phyloP scores from a whole-genome alignment of 2,888 invertebrate species.

The Macrosiphum euphorbiae region DNA sequence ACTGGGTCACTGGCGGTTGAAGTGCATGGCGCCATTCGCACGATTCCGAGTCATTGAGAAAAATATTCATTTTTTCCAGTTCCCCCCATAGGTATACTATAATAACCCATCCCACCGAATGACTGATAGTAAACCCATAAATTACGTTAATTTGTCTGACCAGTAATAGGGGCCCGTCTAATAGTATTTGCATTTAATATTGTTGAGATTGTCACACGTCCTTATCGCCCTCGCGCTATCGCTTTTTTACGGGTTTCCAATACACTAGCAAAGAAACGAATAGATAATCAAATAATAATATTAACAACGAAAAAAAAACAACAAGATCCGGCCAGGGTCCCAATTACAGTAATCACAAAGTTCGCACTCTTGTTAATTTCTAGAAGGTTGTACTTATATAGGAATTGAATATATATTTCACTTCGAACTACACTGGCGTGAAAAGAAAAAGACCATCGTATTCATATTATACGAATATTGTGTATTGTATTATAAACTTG shows the following conservation, averaged over 20 bases:
- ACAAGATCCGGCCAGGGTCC: slow-evolving; percentile 13
- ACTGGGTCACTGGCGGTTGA: not conserved
- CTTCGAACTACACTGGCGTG: not conserved
- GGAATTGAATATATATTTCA: not conserved
- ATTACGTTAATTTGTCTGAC: slow-evolving; percentile 54
- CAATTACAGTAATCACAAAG: slow-evolving; percentile 31
- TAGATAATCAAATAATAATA: slow-evolving; percentile 50
- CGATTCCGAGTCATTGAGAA: slow-evolving; percentile 35
- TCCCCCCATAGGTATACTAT: slow-evolving; percentile 23
- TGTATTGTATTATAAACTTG: not conserved
- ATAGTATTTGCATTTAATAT: slow-evolving; percentile 56
- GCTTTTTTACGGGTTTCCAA: slow-evolving; percentile 63
- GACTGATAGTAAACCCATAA: slow-evolving; percentile 60
- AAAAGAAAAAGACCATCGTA: not conserved
- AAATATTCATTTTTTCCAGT: slow-evolving; percentile 56
- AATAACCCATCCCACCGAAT: not conserved
- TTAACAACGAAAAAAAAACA: slow-evolving; percentile 8
- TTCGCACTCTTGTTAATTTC: slow-evolving; percentile 13
- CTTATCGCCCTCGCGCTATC: slow-evolving; percentile 45
- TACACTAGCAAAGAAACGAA: slow-evolving; percentile 26
- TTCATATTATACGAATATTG: not conserved
- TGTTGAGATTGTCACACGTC: slow-evolving; percentile 47
- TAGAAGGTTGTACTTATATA: slow-evolving; percentile 7
- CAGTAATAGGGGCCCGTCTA: slow-evolving; percentile 25
- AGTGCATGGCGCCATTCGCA: not conserved